Conservation (phyloP, 2,113 vertebrate species). For the Nyctereutes procyonoides region DNA sequence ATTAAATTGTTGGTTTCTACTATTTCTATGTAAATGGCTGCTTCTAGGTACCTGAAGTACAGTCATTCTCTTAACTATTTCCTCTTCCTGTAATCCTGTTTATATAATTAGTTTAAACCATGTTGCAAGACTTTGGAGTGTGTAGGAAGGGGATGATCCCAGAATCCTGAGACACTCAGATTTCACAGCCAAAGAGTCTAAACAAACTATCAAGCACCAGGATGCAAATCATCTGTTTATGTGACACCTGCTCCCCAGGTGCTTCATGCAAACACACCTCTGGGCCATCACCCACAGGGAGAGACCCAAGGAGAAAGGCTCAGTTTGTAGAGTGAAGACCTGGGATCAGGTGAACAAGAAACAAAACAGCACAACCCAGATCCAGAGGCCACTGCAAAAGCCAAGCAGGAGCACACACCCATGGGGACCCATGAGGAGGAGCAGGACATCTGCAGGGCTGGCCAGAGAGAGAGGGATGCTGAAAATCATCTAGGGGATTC, state of each 20-base stretch:
- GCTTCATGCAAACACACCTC: accelerated
- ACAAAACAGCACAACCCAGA: not conserved
- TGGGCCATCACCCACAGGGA: accelerated
- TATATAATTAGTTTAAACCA: not conserved
- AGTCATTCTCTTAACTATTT: not conserved
- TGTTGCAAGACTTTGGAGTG: not conserved
- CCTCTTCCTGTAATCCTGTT: not conserved
- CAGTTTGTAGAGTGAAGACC: not conserved
- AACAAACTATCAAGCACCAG: not conserved
- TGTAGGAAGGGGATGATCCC: not conserved
- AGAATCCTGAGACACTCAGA: not conserved
- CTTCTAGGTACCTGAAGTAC: not conserved
- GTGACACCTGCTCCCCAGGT: not conserved
- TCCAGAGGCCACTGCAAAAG: not conserved
- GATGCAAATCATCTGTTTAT: not conserved
- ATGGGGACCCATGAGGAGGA: not conserved
- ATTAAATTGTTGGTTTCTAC: not conserved
- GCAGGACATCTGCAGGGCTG: too few species aligned
- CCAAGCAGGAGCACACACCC: accelerated
- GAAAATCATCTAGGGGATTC: not conserved
- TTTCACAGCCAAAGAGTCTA: not conserved
- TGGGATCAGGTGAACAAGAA: not conserved
- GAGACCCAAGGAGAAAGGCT: not conserved
- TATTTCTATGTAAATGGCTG: not conserved
- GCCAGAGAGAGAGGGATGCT: not conserved